Evolutionary conservation across 2,888 invertebrate genomes (phyloP).

Genomic region (Nysson spinosus): DNA sequence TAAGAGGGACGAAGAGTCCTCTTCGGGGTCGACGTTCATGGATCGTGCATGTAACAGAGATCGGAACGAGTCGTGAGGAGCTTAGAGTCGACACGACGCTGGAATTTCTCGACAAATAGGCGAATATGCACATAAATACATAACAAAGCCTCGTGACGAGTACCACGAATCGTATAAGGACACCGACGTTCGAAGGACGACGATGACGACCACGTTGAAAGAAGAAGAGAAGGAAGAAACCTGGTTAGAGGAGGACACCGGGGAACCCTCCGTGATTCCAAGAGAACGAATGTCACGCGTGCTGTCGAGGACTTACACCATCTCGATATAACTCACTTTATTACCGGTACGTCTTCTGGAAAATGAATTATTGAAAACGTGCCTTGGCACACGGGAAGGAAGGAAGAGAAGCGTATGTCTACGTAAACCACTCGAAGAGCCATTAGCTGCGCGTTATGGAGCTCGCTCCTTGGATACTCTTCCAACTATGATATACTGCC

Average conservation of each 20-base stretch:
- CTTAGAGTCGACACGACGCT: conserved; percentile 65
- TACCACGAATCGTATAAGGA: conserved; percentile 51
- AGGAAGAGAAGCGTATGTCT: conserved; percentile 17
- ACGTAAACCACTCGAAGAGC: conserved; percentile 25
- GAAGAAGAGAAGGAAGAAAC: background rate
- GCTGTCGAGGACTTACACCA: conserved; percentile 45
- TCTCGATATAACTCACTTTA: conserved; percentile 50
- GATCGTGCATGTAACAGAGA: conserved; percentile 59
- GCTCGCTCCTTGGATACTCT: conserved; percentile 10
- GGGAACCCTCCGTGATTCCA: conserved; percentile 38
- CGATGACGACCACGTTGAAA: conserved; percentile 6
- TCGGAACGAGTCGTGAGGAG: conserved; percentile 64
- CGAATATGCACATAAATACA: conserved; percentile 72
- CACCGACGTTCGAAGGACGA: conserved; percentile 36
- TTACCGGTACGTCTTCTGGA: conserved; percentile 37
- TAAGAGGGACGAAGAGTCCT: conserved; percentile 37
- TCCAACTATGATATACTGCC: no score
- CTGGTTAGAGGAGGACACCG: conserved; percentile 3
- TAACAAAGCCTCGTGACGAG: conserved; percentile 62
- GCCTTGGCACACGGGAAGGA: conserved; percentile 9
- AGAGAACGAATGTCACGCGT: conserved; percentile 41
- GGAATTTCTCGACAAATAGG: conserved; percentile 72
- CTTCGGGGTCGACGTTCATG: conserved; percentile 60
- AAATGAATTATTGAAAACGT: conserved; percentile 56
- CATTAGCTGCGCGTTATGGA: conserved; percentile 33